Percentiles rank a stretch among this genome's conserved stretches.
Evolutionary conservation across 1,140 invertebrate species (phyloP).

Genomic region (Thaumetopoea pityocampa): DNA sequence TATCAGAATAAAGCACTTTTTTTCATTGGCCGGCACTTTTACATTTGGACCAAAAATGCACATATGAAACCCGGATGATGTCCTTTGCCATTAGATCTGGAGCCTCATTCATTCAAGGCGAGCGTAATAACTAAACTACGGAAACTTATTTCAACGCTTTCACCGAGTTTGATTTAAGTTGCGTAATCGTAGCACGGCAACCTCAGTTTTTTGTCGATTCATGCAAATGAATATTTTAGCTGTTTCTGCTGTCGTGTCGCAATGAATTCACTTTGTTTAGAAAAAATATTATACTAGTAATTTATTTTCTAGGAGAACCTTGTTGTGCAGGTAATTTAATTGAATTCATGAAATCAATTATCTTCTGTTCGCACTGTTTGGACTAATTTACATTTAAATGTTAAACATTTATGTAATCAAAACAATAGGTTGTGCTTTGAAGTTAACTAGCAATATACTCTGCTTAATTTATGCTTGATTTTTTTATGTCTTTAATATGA

Average conservation of each 20-base stretch:
- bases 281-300: not conserved
- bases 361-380: not conserved
- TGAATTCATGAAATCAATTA: slow-evolving; percentile 1
- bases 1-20: too few relatives aligned
- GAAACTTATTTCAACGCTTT: not conserved
- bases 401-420: not conserved
- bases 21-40: too few relatives aligned
- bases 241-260: too few relatives aligned
- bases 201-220: not conserved
- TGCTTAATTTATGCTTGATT: too few relatives aligned
- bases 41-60: too few relatives aligned
- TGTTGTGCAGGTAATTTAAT: not conserved
- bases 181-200: not conserved
- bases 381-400: not conserved
- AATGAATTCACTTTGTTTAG: not conserved
- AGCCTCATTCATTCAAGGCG: too few relatives aligned
- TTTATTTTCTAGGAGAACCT: not conserved
- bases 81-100: too few relatives aligned
- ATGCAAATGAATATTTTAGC: not conserved
- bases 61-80: too few relatives aligned
- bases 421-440: too few relatives aligned
- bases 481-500: too few relatives aligned
- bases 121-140: too few relatives aligned
- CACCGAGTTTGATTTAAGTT: not conserved
- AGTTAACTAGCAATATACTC: too few relatives aligned